Percentiles rank a stretch among this genome's conserved stretches.
Conservation (phyloP, 2,888 invertebrate genomes). For the Zeuzera pyrina region DNA sequence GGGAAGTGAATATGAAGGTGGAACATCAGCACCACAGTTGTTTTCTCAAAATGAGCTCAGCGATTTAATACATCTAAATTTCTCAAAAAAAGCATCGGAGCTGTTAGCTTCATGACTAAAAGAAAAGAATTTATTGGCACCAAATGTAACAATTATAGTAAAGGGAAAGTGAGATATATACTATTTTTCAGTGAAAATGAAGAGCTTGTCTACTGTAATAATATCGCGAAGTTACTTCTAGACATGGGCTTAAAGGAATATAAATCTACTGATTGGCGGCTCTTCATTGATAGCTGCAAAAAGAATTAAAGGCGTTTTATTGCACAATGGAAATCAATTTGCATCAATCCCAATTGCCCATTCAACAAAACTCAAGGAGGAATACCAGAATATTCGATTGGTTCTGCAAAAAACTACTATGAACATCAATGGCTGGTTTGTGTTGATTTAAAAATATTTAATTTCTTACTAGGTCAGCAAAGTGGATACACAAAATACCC, state of each 20-base stretch:
- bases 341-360: constrained; percentile 8
- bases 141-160: constrained; percentile 1
- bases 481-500: constrained; percentile 1
- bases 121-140: constrained; percentile 5
- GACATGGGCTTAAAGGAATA: constrained; percentile 3
- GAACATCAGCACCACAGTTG: constrained; percentile 1
- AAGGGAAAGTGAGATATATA: constrained; percentile 5
- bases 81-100: background rate
- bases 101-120: constrained; percentile 3
- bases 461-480: constrained; percentile 1
- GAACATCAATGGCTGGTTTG: background rate
- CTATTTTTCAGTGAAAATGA: constrained; percentile 5
- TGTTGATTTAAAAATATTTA: background rate
- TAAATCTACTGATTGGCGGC: constrained; percentile 4
- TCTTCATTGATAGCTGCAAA: constrained; percentile 8
- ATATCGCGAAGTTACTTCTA: constrained; percentile 4
- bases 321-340: constrained; percentile 6
- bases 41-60: constrained; percentile 7
- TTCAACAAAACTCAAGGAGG: constrained; percentile 8
- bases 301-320: constrained; percentile 6
- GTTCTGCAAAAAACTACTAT: constrained; percentile 3
- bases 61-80: constrained; percentile 6
- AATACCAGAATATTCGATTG: constrained; percentile 6
- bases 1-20: constrained; percentile 1
- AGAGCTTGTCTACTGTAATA: constrained; percentile 7